Base-by-base conservation (phyloP, 2,888 invertebrate species). In the Cepaea hortensis region DNA sequence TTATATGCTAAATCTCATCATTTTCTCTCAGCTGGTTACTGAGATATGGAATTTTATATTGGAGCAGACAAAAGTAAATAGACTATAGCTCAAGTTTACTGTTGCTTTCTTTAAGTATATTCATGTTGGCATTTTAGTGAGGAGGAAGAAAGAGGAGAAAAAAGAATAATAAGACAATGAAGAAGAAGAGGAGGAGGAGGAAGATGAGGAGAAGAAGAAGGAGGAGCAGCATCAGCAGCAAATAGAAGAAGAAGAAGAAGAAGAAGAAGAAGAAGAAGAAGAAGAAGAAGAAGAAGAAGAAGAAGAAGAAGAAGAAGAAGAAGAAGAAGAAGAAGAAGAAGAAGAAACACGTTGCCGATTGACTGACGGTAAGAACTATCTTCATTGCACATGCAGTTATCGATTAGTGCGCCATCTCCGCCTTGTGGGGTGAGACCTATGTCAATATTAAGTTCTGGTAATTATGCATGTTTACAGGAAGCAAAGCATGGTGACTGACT, bases 111-210 rank as follows among this genome's bases (percentile, higher is more conserved):
- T 35, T 35, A 35, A 35, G 35, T 35, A 35, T 35, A 35, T 35
- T 35, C 0, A 35, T 62, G 18, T 13, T 9, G 9, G 0, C 62
- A 62, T 62, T 62, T 62, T 18, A 62, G 61, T 61, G 68, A n/a
- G n/a, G n/a, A 65, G 9, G 81, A n/a, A 62, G 81, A 81, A 81
- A 65, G 65, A 81, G 68, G 35, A 81, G 81, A 81, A 81, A 65
- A 81, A 68, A 68, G 81, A 81, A 68, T 65, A 81, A 68, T 65
- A 81, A 81, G 68, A 81, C 3, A 65, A 81, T 65, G 81, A 81
- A 81, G 81, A 81, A 81, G 81, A 81, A 81, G 81, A 81, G 65
- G 81, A 81, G 65, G 81, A 81, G 65, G 81, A 81, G 65, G 68
- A 68, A 68, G 68, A 68, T 1, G 15, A 68, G n/a, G 15, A 68